Evolutionary conservation across 2,113 vertebrate genomes (phyloP).

Genomic region (Psephotus haematonotus): DNA sequence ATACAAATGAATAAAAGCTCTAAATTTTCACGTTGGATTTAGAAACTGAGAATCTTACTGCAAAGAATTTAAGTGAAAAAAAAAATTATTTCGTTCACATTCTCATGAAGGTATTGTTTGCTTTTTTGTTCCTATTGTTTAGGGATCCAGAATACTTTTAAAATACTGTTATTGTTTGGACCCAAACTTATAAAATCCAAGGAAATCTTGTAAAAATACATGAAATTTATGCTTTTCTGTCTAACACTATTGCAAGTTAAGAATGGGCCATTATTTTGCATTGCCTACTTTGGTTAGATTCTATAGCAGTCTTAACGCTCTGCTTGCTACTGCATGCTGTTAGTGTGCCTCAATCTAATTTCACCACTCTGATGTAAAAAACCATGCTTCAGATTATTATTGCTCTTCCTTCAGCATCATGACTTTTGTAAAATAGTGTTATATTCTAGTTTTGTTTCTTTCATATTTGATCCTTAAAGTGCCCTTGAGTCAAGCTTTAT

Average conservation of each 20-base stretch:
- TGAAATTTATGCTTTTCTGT: not conserved
- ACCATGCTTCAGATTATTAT: not conserved
- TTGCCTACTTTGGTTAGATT: not conserved
- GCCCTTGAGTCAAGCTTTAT: slow-evolving; percentile 54
- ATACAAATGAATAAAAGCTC: slow-evolving; percentile 25
- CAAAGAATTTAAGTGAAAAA: not conserved
- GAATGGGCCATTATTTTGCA: not conserved
- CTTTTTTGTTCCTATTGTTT: not conserved
- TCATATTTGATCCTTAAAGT: slow-evolving; percentile 27
- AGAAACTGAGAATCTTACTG: not conserved
- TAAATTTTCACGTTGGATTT: slow-evolving; percentile 28
- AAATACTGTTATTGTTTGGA: not conserved
- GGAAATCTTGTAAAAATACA: not conserved
- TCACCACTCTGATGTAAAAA: not conserved
- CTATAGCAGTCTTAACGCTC: not conserved
- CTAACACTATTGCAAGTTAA: not conserved
- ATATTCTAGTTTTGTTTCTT: slow-evolving; percentile 5
- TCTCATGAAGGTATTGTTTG: not conserved
- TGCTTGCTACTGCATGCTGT: not conserved
- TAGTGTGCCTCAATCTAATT: not conserved
- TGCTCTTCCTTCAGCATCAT: not conserved
- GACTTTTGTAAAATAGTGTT: not conserved
- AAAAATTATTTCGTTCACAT: not conserved
- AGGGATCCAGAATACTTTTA: not conserved
- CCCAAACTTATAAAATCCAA: not conserved